Percentiles rank a stretch among this genome's conserved stretches.
Conservation (phyloP, 92 coral and sea anemone species). For the Epizoanthus ramosus region DNA sequence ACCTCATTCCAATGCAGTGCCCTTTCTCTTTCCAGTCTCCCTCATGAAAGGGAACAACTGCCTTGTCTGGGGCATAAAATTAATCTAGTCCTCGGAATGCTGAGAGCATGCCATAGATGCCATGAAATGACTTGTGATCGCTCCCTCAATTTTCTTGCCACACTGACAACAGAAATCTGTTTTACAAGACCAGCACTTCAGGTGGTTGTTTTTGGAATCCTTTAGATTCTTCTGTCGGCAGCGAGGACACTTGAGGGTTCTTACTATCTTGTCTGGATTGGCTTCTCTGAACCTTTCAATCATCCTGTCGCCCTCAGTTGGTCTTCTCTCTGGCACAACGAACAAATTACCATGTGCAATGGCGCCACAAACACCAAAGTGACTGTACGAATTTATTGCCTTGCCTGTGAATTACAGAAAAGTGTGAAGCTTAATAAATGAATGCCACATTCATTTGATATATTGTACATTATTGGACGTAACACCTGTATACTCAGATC, state of each 20-base stretch:
- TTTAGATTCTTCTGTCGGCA: conserved; percentile 90
- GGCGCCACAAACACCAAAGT: conserved; percentile 44
- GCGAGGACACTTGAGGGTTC: conserved; percentile 67
- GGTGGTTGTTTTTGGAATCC: conserved; percentile 69
- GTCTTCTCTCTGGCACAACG: conserved; percentile 44
- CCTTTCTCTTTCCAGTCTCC: too few relatives aligned
- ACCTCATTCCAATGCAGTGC: too few relatives aligned
- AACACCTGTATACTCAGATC: too few relatives aligned
- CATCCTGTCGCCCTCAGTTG: conserved; percentile 66
- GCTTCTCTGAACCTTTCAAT: conserved; percentile 50
- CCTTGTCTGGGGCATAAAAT: too few relatives aligned
- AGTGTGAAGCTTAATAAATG: neutral
- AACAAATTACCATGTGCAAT: neutral
- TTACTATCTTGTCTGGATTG: conserved; percentile 51
- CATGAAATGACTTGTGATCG: conserved; percentile 63
- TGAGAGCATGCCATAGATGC: conserved; percentile 73
- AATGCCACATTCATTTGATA: neutral
- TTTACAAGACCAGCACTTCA: conserved; percentile 94
- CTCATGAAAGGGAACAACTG: too few relatives aligned
- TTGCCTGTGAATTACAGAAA: conserved; percentile 54
- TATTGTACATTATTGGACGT: too few relatives aligned
- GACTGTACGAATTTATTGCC: conserved; percentile 69
- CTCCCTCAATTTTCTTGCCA: conserved; percentile 63
- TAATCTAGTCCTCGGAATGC: conserved; percentile 68
- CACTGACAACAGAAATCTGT: conserved; percentile 89